Percentiles rank a stretch among this genome's conserved stretches.
Conservation (phyloP, 2,797 vertebrate genomes). For the Picus viridis region DNA sequence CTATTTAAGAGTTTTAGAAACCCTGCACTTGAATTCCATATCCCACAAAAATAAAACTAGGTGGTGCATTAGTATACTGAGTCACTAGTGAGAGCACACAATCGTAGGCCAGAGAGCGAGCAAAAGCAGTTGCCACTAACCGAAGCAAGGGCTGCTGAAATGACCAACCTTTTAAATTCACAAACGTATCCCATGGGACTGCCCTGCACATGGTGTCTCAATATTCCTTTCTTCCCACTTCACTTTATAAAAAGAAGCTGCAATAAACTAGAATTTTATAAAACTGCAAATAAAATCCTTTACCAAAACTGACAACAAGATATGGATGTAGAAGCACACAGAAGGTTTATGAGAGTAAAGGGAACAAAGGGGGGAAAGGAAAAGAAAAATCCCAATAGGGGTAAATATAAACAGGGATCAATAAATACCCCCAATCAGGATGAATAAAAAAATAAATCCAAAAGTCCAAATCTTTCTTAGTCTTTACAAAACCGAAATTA, state of each 20-base stretch:
- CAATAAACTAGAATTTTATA: conserved; percentile 70
- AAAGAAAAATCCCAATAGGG: conserved; percentile 24
- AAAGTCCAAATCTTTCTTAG: background rate
- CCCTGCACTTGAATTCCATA: background rate
- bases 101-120: background rate
- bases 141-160: conserved; percentile 5
- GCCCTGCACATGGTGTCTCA: conserved; percentile 25
- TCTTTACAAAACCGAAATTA: conserved; percentile 35
- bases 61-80: background rate
- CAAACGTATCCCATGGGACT: conserved; percentile 24
- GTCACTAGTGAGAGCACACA: background rate
- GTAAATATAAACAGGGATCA: too few relatives aligned
- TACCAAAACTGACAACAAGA: conserved; percentile 62
- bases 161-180: background rate
- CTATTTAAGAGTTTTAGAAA: background rate
- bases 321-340: conserved; percentile 48
- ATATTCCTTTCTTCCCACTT: background rate
- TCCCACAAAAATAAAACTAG: background rate
- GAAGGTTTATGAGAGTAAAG: conserved; percentile 46
- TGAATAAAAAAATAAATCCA: too few relatives aligned
- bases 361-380: background rate
- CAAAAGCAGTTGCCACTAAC: background rate
- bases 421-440: too few relatives aligned
- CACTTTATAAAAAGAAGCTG: conserved; percentile 57
- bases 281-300: conserved; percentile 62